phyloP scores from a whole-genome alignment of 2,113 vertebrate species.

The Platycercus adscitus region DNA sequence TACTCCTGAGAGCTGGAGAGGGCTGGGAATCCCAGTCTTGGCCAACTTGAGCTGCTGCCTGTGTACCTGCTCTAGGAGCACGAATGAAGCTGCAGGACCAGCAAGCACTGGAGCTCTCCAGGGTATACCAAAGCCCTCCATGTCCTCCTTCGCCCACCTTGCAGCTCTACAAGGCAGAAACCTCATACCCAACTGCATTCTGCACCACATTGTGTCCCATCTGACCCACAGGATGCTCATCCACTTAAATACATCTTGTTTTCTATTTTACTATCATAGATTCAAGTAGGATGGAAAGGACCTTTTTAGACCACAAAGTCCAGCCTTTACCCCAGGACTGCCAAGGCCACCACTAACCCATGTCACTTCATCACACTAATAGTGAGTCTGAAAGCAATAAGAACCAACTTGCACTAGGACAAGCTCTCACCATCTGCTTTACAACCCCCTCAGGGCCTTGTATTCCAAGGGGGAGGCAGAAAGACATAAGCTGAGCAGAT shows the following conservation, averaged over 20 bases:
- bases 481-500: background rate
- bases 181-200: background rate
- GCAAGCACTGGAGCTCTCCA: background rate
- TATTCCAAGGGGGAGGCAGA: background rate
- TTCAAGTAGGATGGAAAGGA: background rate
- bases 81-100: background rate
- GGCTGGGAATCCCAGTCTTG: background rate
- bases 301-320: background rate
- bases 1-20: background rate
- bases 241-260: background rate
- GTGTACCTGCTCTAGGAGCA: accelerated
- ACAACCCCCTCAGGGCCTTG: background rate
- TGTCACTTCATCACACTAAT: background rate
- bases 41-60: background rate
- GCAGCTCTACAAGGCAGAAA: background rate
- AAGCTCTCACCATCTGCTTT: background rate
- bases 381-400: accelerated
- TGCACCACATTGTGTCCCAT: accelerated
- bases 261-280: background rate
- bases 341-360: background rate
- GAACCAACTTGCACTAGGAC: accelerated
- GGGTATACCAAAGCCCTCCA: background rate
- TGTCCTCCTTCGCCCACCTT: background rate
- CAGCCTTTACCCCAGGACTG: background rate
- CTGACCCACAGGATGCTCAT: background rate